Conservation (phyloP, 1,140 invertebrate species). For the Drosophila nigromelanica region DNA sequence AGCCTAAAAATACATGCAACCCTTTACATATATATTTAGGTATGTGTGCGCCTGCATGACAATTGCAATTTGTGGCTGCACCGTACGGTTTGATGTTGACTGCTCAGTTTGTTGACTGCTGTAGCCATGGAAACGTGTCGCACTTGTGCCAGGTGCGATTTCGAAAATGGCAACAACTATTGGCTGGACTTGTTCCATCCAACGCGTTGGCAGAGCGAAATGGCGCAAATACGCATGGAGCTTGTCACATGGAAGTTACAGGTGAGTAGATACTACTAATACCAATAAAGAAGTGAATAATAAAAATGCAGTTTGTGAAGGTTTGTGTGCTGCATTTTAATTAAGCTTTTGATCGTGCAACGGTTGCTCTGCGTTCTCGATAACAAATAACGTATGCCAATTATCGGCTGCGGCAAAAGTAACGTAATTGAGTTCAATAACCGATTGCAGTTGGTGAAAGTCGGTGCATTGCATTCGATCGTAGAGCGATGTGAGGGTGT, state of each 20-base stretch:
- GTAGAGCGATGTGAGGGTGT: not conserved
- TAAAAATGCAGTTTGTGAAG: constrained; percentile 23
- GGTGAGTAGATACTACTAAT: constrained; percentile 43
- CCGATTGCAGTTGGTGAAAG: not conserved
- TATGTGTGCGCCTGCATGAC: constrained; percentile 17
- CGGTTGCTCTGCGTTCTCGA: constrained; percentile 9
- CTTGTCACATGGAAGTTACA: constrained; percentile 75
- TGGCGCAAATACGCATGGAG: constrained; percentile 71
- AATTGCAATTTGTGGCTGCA: constrained; percentile 34
- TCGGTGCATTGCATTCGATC: not conserved
- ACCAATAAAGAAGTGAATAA: not conserved
- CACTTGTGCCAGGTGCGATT: constrained; percentile 81
- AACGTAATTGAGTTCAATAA: not conserved
- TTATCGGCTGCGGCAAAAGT: not conserved
- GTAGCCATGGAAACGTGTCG: constrained; percentile 81
- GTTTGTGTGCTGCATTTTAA: constrained; percentile 32
- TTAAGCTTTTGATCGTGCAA: constrained; percentile 38
- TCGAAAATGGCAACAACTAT: constrained; percentile 74
- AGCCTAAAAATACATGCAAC: constrained; percentile 1
- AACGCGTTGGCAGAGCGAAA: constrained; percentile 71
- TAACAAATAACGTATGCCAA: not conserved
- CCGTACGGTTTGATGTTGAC: constrained; percentile 38
- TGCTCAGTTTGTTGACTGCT: constrained; percentile 54
- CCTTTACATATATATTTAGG: constrained; percentile 6
- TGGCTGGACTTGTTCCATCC: constrained; percentile 78